Percentiles rank a stretch among this genome's conserved stretches.
Conservation (phyloP, 2,888 invertebrate species). For the Drosophila rubida region DNA sequence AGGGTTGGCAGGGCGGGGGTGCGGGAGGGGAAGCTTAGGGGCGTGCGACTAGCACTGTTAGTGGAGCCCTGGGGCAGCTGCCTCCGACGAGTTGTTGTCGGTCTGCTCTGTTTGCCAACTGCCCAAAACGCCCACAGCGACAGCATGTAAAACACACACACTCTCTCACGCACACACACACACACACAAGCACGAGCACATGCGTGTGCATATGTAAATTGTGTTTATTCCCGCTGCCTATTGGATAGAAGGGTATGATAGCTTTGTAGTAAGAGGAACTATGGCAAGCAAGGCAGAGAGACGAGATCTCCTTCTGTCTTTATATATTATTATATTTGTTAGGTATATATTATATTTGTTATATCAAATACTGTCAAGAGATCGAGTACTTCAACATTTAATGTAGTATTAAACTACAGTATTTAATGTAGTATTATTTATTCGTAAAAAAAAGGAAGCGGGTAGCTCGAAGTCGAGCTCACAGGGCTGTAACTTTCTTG, state of each 20-base stretch:
- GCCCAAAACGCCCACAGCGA: slow-evolving; percentile 66
- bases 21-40: slow-evolving; percentile 2
- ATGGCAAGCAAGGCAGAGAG: too few relatives aligned
- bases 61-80: slow-evolving; percentile 37
- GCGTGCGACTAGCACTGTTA: slow-evolving; percentile 45
- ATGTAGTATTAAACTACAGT: too few relatives aligned
- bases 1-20: slow-evolving; percentile 29
- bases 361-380: too few relatives aligned
- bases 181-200: slow-evolving; percentile 28
- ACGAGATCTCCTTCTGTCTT: too few relatives aligned
- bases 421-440: too few relatives aligned
- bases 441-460: not conserved
- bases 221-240: slow-evolving; percentile 10
- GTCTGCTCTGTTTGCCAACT: slow-evolving; percentile 66
- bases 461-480: not conserved
- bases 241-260: not conserved
- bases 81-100: slow-evolving; percentile 17
- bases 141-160: slow-evolving; percentile 38
- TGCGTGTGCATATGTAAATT: slow-evolving; percentile 45
- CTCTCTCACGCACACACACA: slow-evolving; percentile 32
- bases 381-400: too few relatives aligned
- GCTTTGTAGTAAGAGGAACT: too few relatives aligned
- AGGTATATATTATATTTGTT: too few relatives aligned
- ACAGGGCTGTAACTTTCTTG: not conserved
- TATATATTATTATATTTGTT: too few relatives aligned